Evolutionary conservation across 2,797 vertebrate species (phyloP).

Genomic region (Oreortyx pictus): DNA sequence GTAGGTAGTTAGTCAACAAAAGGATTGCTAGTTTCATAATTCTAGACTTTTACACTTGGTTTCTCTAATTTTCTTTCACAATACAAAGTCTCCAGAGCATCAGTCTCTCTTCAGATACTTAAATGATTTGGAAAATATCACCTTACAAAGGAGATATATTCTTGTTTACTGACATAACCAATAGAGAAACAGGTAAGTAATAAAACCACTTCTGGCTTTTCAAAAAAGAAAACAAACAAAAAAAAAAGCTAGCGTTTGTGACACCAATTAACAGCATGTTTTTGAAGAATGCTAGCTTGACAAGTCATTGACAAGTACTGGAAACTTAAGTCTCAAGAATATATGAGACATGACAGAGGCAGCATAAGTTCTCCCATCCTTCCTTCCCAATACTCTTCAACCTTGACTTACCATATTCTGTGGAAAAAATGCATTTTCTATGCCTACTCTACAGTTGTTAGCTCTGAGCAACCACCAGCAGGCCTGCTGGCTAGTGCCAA

Average conservation of each 20-base stretch:
- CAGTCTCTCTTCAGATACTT: neutral
- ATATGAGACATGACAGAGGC: constrained; percentile 56
- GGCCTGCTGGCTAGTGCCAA: constrained; percentile 68
- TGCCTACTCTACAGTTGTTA: constrained; percentile 56
- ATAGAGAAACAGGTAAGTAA: neutral
- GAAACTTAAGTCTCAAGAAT: constrained; percentile 25
- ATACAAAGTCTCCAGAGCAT: neutral
- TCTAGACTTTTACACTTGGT: neutral
- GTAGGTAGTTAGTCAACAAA: neutral
- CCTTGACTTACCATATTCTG: constrained; percentile 41
- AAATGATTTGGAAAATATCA: neutral
- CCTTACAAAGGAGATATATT: neutral
- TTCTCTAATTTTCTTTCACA: neutral
- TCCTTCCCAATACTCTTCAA: constrained; percentile 63
- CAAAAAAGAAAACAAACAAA: neutral
- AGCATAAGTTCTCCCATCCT: constrained; percentile 38
- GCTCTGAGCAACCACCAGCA: constrained; percentile 67
- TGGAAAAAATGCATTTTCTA: constrained; percentile 49
- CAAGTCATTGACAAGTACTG: constrained; percentile 54
- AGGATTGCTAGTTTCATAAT: neutral
- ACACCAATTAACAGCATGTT: neutral
- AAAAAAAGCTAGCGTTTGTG: neutral
- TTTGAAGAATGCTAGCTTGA: constrained; percentile 49
- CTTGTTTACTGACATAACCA: neutral
- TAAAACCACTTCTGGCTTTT: neutral